Evolutionary conservation across 2,888 invertebrate genomes (phyloP), one percentile per base, ranked within the genome.

Genomic region (Aricia artaxerxes): DNA sequence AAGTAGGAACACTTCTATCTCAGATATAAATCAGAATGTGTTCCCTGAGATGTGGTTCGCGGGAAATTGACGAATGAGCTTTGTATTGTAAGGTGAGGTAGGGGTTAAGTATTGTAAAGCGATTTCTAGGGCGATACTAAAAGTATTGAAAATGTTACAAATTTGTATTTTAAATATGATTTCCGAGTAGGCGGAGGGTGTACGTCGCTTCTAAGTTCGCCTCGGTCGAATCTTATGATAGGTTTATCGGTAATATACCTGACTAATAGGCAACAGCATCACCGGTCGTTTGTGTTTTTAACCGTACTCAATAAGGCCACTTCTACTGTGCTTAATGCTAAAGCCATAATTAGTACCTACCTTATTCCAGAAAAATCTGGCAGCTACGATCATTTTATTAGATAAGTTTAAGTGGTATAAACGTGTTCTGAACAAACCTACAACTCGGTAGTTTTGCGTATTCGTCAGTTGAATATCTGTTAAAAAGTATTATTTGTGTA

Each of bases 111-210:
- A 85, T 89, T 86, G 88, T 89, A 89, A 91, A 89, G 86, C 88
- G 89, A 91, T 91, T 91, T 91, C 91, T 91, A 91, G 90, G 86
- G 89, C 85, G 88, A 92, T 93, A 92, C 90, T 92, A 88, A 92
- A 90, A 92, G 90, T 93, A 93, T 93, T 91, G 91, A 88, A 92
- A 87, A 86, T 93, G 92, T 94, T 94, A 94, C 94, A 94, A 94
- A 94, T 93, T 94, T 93, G 94, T 94, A 94, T 93, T 93, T 90
- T 85, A 83, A 84, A 85, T 84, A 84, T 81, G 83, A 81, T 84
- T 79, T 84, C 82, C 86, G 86, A 83, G 83, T 85, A 85, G 84
- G 82, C 82, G 82, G 82, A 83, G 82, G 61, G 76, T 82, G 78
- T 69, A 80, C 79, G 78, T 81, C 72, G 80, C 82, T 81, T 80